These are phyloP conservation scores for Pygmarrhopalites habei DNA, from an alignment of 1,140 invertebrate species.

Conservation along the genomic window DNA sequence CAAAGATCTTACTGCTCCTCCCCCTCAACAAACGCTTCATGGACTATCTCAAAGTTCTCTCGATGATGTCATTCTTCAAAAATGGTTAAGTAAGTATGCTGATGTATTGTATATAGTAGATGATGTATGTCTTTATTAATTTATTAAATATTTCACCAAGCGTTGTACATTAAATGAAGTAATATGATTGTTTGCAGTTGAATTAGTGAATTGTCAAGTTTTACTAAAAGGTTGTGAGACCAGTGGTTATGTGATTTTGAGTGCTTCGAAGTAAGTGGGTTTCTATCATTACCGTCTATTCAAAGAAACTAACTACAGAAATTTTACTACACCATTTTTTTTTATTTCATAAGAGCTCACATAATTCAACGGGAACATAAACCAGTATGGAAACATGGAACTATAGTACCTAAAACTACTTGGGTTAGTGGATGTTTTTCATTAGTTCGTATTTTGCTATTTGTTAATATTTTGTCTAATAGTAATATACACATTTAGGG, in stretches of 20 bases:
- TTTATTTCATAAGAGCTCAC: no score
- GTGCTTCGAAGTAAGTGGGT: no score
- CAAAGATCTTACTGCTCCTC: conserved; percentile 70
- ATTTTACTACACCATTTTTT: no score
- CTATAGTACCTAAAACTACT: conserved; percentile 84
- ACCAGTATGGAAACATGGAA: conserved; percentile 84
- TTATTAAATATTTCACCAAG: conserved; percentile 31
- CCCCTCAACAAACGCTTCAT: conserved; percentile 65
- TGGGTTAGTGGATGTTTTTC: no score
- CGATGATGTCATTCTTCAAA: conserved; percentile 79
- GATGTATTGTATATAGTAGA: neutral
- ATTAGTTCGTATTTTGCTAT: no score
- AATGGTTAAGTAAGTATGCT: conserved; percentile 83
- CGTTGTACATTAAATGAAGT: neutral
- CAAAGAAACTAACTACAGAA: no score
- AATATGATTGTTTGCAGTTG: conserved; percentile 50
- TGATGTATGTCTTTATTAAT: neutral
- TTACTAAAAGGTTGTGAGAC: conserved; percentile 92
- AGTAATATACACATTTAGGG: no score
- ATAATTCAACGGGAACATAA: conserved; percentile 82
- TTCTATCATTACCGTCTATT: no score
- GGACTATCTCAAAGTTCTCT: conserved; percentile 77
- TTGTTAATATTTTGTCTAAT: no score
- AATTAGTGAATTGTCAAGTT: conserved; percentile 92
- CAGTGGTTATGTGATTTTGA: conserved; percentile 91